A percentile compares a stretch with the other conserved stretches of the same genome.
Evolutionary conservation across 2,888 invertebrate genomes (phyloP).

Genomic region (Bellardia pandia): DNA sequence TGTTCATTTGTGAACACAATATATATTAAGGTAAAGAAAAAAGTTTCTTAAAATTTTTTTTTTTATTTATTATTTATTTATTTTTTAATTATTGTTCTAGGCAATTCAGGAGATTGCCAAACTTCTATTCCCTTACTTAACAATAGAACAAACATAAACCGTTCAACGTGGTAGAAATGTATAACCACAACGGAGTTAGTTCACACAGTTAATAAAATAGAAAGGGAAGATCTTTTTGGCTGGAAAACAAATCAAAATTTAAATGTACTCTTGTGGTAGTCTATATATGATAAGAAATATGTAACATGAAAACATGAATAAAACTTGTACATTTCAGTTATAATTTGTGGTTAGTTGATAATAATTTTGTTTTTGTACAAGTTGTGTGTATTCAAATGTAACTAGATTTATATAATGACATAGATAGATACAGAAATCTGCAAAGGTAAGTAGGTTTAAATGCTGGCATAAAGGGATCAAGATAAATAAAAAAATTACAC

Average conservation of each 20-base stretch:
- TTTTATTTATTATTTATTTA: too few species aligned
- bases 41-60: too few species aligned
- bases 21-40: too few species aligned
- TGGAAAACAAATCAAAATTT: conserved; percentile 30
- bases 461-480: conserved; percentile 29
- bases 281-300: conserved; percentile 31
- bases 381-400: conserved; percentile 7
- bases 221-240: conserved; percentile 32
- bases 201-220: background rate
- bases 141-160: background rate
- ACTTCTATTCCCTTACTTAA: too few species aligned
- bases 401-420: background rate
- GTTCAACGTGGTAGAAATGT: background rate
- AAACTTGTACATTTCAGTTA: conserved; percentile 35
- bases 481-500: conserved; percentile 8
- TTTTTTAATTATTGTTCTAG: too few species aligned
- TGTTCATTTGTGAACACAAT: too few species aligned
- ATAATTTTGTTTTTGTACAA: conserved; percentile 14
- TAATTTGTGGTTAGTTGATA: conserved; percentile 50
- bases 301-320: conserved; percentile 27
- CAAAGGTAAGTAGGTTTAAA: background rate
- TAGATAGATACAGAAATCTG: background rate
- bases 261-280: conserved; percentile 19
- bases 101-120: too few species aligned
- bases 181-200: background rate